A percentile compares a stretch with the other conserved stretches of the same genome.
phyloP scores from a whole-genome alignment of 2,888 invertebrate species.

The Lampropteryx suffumata region DNA sequence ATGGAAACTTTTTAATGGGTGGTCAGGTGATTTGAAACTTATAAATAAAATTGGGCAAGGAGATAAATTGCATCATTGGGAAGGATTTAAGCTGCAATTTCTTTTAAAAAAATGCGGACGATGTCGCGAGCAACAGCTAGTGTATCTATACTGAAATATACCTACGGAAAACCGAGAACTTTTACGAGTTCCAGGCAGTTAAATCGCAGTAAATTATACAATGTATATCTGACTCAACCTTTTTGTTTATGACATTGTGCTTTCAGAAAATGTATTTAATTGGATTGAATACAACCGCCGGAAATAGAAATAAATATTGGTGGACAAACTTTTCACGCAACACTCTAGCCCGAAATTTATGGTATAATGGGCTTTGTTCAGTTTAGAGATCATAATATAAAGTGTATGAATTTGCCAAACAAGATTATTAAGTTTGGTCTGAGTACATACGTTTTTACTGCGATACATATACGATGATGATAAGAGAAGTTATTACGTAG shows the following conservation, averaged over 20 bases:
- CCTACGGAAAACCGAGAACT: slow-evolving; percentile 4
- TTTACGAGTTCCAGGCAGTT: slow-evolving; percentile 16
- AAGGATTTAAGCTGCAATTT: too few relatives aligned
- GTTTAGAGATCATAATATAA: slow-evolving; percentile 17
- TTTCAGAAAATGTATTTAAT: slow-evolving; percentile 11
- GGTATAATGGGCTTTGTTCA: too few relatives aligned
- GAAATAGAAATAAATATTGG: slow-evolving; percentile 13
- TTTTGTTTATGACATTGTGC: slow-evolving; percentile 17
- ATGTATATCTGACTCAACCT: slow-evolving; percentile 9
- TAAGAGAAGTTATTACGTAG: slow-evolving; percentile 24
- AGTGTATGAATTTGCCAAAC: slow-evolving; percentile 20
- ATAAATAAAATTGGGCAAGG: slow-evolving; percentile 4
- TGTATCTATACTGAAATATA: too few relatives aligned
- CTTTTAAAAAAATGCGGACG: too few relatives aligned
- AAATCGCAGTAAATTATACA: slow-evolving; percentile 7
- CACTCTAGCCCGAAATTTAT: too few relatives aligned
- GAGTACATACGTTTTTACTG: slow-evolving; percentile 10
- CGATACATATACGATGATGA: slow-evolving; percentile 21
- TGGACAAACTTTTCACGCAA: too few relatives aligned
- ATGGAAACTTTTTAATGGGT: too few relatives aligned
- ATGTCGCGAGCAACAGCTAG: too few relatives aligned
- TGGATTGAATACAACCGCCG: slow-evolving; percentile 13
- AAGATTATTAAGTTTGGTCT: too few relatives aligned
- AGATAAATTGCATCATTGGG: too few relatives aligned
- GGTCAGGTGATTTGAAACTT: too few relatives aligned